A percentile compares a stretch with the other conserved stretches of the same genome.
phyloP scores from a whole-genome alignment of 1,140 invertebrate species.

The Venturia canescens region DNA sequence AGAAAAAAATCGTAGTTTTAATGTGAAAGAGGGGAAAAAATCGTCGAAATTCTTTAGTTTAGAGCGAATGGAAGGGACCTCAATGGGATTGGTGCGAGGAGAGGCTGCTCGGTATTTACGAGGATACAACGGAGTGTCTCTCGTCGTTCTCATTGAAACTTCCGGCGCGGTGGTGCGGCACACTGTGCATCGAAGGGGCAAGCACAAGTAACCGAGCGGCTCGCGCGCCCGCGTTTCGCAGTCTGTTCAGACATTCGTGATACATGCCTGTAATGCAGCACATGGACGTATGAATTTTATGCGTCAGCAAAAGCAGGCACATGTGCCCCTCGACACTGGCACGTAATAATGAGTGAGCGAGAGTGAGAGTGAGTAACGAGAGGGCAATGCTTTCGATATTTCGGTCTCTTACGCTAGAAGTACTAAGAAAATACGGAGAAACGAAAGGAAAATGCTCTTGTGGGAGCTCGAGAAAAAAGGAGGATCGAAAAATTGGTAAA shows the following conservation, averaged over 20 bases:
- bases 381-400: constrained; percentile 31
- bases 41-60: no score
- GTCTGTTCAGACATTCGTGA: constrained; percentile 26
- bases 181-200: constrained; percentile 44
- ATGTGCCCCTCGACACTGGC: constrained; percentile 45
- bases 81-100: constrained; percentile 40
- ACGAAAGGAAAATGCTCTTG: no score
- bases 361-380: constrained; percentile 38
- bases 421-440: neutral
- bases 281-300: constrained; percentile 28
- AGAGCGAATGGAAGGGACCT: no score
- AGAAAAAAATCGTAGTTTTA: no score
- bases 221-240: neutral
- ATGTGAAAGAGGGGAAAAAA: no score
- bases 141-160: constrained; percentile 71
- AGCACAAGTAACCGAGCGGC: neutral
- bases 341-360: constrained; percentile 50
- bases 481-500: no score
- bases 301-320: constrained; percentile 36
- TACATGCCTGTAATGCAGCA: neutral
- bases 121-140: constrained; percentile 64
- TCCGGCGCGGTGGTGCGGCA: constrained; percentile 65
- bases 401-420: no score
- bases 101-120: constrained; percentile 62
- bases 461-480: no score